Conservation (phyloP, 1,140 invertebrate genomes). For the Chrysomallon squamiferum region DNA sequence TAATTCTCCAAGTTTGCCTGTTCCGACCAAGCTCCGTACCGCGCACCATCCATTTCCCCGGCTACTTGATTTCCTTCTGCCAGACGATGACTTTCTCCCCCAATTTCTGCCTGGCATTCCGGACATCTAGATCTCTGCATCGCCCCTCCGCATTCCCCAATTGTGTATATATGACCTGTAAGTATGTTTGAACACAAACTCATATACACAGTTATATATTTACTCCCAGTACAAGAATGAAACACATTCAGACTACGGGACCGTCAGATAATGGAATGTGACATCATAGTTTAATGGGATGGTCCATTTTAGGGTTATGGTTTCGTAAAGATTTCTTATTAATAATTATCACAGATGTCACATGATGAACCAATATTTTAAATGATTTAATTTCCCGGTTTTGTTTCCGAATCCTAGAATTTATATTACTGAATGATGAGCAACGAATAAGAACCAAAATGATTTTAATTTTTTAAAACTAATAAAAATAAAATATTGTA, state of each 20-base stretch:
- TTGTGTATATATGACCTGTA: constrained; percentile 74
- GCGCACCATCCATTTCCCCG: constrained; percentile 60
- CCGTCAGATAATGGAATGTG: not conserved
- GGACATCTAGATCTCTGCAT: constrained; percentile 70
- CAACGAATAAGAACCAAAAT: not conserved
- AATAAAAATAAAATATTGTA: not conserved
- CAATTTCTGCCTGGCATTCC: constrained; percentile 71
- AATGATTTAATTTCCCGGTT: not conserved
- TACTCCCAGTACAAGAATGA: too few relatives aligned
- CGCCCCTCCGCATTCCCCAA: constrained; percentile 76
- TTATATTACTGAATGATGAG: not conserved
- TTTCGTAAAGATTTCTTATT: not conserved
- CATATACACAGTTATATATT: too few relatives aligned
- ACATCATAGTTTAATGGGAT: not conserved
- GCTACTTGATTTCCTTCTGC: constrained; percentile 66
- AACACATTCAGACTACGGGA: too few relatives aligned
- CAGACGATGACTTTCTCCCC: constrained; percentile 69
- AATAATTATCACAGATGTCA: too few relatives aligned
- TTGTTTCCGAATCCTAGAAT: not conserved
- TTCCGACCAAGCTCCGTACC: constrained; percentile 55
- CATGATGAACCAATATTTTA: too few relatives aligned
- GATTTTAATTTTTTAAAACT: not conserved
- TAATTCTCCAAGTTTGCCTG: constrained; percentile 40
- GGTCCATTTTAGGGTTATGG: not conserved
- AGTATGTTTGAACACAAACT: too few relatives aligned